Percentiles rank a stretch among this genome's conserved stretches.
Evolutionary conservation across 1,140 invertebrate genomes (phyloP).

Genomic region (Sinella curviseta): DNA sequence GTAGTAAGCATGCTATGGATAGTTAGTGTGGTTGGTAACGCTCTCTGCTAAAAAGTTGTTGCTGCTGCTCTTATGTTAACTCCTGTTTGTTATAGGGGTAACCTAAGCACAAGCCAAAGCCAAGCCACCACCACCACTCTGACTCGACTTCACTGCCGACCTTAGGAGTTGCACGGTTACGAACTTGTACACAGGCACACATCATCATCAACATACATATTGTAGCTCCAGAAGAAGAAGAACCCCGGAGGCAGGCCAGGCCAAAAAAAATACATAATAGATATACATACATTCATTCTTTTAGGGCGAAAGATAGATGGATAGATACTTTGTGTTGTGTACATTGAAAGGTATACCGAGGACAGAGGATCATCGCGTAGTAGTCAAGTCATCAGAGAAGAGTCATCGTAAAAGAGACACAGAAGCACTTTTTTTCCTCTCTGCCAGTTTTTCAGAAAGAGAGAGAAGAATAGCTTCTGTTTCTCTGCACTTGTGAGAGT

Average conservation of each 20-base stretch:
- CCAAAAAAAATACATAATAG: conserved; percentile 12
- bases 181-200: conserved; percentile 30
- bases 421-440: background rate
- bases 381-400: no score
- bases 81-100: conserved; percentile 30
- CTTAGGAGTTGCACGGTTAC: conserved; percentile 47
- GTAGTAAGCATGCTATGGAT: background rate
- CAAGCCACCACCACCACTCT: background rate
- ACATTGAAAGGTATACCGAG: background rate
- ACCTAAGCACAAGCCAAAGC: conserved; percentile 42
- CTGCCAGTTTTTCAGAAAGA: background rate
- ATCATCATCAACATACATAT: background rate
- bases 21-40: no score
- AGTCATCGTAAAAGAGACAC: background rate
- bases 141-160: conserved; percentile 46
- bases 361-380: background rate
- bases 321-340: no score
- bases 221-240: background rate
- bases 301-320: no score
- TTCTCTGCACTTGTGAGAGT: background rate
- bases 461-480: background rate
- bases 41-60: no score
- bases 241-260: conserved; percentile 25
- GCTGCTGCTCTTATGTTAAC: no score
- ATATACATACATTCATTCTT: no score